Conservation (phyloP, 1,140 invertebrate genomes). For the Drosophila tristis region DNA sequence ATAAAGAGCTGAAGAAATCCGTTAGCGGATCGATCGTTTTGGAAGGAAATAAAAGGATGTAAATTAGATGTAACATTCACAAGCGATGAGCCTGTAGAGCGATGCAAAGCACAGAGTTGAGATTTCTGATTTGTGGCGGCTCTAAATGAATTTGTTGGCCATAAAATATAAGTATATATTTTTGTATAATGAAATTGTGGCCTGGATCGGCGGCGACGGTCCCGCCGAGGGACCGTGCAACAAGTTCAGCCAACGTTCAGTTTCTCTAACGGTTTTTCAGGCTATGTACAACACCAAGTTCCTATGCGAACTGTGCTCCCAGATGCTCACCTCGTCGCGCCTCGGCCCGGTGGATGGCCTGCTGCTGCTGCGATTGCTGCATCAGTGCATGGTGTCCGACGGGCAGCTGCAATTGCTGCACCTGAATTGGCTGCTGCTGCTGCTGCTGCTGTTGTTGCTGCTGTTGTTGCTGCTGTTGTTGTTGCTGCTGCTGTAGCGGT, state of each 20-base stretch:
- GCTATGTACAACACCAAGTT: constrained; percentile 6
- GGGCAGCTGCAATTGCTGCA: constrained; percentile 58
- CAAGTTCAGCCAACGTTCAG: constrained; percentile 42
- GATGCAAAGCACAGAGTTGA: constrained; percentile 31
- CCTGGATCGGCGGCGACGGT: neutral
- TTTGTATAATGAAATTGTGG: neutral
- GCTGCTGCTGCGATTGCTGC: constrained; percentile 76
- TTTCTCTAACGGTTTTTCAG: constrained; percentile 16
- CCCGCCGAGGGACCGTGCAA: constrained; percentile 30
- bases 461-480: constrained; percentile 40
- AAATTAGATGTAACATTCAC: constrained; percentile 47
- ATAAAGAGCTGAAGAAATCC: constrained; percentile 6
- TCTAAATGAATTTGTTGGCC: constrained; percentile 44
- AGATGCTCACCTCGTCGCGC: constrained; percentile 68
- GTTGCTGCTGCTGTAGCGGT: constrained; percentile 19
- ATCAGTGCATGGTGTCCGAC: constrained; percentile 70
- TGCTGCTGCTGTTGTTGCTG: constrained; percentile 35
- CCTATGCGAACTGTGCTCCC: too few species aligned
- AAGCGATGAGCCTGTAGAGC: constrained; percentile 63
- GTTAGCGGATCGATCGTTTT: too few species aligned
- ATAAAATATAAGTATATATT: neutral
- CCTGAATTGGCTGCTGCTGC: constrained; percentile 33
- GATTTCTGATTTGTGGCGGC: constrained; percentile 17
- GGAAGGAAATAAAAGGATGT: too few species aligned
- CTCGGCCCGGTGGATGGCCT: constrained; percentile 72